A percentile compares a stretch with the other conserved stretches of the same genome.
Conservation (phyloP, 2,888 invertebrate genomes). For the Alloplasta piceator region DNA sequence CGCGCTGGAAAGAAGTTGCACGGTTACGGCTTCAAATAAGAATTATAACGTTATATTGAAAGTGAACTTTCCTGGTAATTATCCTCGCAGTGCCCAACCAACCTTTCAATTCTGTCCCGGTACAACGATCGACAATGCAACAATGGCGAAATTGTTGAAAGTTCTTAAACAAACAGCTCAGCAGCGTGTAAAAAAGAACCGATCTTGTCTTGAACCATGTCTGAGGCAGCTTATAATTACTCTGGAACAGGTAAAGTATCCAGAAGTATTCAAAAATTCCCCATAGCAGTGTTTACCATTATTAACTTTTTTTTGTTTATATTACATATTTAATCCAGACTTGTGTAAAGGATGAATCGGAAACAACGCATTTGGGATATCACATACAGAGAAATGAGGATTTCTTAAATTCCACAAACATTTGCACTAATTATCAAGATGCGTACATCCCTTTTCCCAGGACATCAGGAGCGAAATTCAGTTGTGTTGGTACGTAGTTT, state of each 20-base stretch:
- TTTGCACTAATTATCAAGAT: constrained; percentile 84
- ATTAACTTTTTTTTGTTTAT: constrained; percentile 40
- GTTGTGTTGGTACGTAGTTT: constrained; percentile 88
- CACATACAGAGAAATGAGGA: constrained; percentile 78
- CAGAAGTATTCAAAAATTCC: neutral
- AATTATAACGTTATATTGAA: constrained; percentile 85
- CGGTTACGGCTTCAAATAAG: constrained; percentile 85
- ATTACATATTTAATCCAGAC: constrained; percentile 71
- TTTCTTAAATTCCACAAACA: constrained; percentile 79
- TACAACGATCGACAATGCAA: constrained; percentile 88
- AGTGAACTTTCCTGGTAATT: constrained; percentile 89
- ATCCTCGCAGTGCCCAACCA: constrained; percentile 88
- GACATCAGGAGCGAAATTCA: constrained; percentile 97
- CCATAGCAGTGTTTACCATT: neutral
- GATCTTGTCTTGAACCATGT: constrained; percentile 95
- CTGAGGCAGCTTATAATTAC: constrained; percentile 88
- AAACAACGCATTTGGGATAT: constrained; percentile 77
- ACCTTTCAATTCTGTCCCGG: constrained; percentile 88
- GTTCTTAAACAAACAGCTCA: constrained; percentile 92
- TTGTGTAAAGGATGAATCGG: constrained; percentile 80
- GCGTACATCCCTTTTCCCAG: constrained; percentile 96
- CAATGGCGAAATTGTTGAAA: constrained; percentile 90
- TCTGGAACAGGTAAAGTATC: constrained; percentile 85
- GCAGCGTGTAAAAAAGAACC: constrained; percentile 92
- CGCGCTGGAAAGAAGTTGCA: constrained; percentile 85